Evolutionary conservation across 2,113 vertebrate species (phyloP), one percentile per base, ranked within the genome.

Genomic region (Nannobrachium achirus): DNA sequence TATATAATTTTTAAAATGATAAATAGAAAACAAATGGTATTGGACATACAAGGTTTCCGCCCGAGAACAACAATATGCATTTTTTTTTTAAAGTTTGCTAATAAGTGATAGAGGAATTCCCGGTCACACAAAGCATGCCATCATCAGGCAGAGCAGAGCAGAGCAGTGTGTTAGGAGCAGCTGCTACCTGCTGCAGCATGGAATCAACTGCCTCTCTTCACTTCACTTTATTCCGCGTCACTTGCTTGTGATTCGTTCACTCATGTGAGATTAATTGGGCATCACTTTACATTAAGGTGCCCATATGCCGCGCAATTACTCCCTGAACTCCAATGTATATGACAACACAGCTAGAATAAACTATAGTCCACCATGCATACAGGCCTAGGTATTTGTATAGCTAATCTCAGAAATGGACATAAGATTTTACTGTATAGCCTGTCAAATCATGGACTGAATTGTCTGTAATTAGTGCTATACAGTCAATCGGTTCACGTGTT

Each of bases 261-360:
- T 88, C 88, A 89, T 80, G 86, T 85, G 88, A 72, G 61, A 87
- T 82, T 73, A 89, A 90, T 39, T 56, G 76, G 70, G 80, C 87
- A 86, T 86, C 88, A 75, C 83, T 83, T 91, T 86, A 87, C 89
- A 88, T 84, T 75, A 80, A 89, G 75, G 67, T 75, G 71, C 84
- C 86, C 89, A 85, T 91, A 89, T 89, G 89, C 71, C 83, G 76
- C 73, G 69, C 83, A 85, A 79, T 90, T 84, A 88, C 86, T 65
- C 50, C 56, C 57, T 66, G 78, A 80, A 89, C 82, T 80, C 78
- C 82, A 88, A 80, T 88, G n/a, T n/a, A n/a, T 86, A 86, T 76
- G 83, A 61, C 82, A 70, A 79, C 76, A 81, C 72, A 71, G 59
- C 69, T 33, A 33, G 3, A 33, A 33, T 5, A 33, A 33, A 33